A percentile compares a stretch with the other conserved stretches of the same genome.
Evolutionary conservation across 2,113 vertebrate genomes (phyloP).

Genomic region (Cnemophilus loriae): DNA sequence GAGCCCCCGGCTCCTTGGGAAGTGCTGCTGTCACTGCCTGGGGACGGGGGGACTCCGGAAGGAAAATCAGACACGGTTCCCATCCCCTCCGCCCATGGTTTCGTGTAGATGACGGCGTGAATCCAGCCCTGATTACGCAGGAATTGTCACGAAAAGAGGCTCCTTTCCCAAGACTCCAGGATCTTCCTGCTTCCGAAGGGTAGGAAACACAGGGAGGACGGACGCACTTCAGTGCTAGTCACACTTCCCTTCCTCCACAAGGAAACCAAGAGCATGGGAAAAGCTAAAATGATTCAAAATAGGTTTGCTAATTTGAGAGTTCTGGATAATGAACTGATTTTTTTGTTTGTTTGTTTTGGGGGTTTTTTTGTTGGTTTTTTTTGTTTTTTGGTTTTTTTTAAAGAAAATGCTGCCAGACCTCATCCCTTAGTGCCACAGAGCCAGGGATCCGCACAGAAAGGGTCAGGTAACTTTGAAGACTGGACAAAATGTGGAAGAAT

Average conservation of each 20-base stretch:
- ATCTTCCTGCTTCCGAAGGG: constrained; percentile 16
- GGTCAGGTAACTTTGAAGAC: not conserved
- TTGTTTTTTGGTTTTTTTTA: not conserved
- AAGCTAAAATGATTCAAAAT: not conserved
- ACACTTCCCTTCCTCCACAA: not conserved
- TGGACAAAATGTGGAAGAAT: not conserved
- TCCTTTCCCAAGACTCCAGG: not conserved
- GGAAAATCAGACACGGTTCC: not conserved
- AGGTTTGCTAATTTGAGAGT: not conserved
- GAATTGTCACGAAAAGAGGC: not conserved
- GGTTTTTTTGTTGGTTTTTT: not conserved
- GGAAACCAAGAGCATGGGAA: not conserved
- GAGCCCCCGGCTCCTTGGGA: not conserved
- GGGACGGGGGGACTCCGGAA: not conserved
- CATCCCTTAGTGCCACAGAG: not conserved
- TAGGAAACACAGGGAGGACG: not conserved
- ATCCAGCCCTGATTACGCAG: not conserved
- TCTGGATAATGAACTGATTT: not conserved
- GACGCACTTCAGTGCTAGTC: not conserved
- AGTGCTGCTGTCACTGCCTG: not conserved
- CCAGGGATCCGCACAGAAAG: not conserved
- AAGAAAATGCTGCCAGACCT: not conserved
- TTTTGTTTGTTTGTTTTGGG: not conserved
- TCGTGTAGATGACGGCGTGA: not conserved
- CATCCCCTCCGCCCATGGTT: not conserved